Base-by-base conservation (phyloP, 2,113 vertebrate genomes). In the Ifrita kowaldi region DNA sequence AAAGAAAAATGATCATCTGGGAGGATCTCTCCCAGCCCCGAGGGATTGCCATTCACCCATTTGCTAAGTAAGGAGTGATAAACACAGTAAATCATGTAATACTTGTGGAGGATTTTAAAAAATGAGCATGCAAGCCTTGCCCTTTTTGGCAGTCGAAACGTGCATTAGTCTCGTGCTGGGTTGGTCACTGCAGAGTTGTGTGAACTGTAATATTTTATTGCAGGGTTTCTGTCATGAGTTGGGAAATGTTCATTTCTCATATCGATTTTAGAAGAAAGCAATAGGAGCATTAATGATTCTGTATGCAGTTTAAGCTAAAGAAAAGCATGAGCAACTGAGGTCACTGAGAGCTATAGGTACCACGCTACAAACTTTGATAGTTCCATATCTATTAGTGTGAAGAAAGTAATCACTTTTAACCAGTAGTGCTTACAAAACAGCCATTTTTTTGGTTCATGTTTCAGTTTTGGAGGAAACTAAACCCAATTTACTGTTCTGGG, bases 1-100 rank as follows among this genome's bases (percentile, higher is more conserved):
- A 98, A 86, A 98, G 96, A 89, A 96, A 98, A 97, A 96, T 97
- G 12, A 84, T 99, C 86, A 84, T 99, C 68, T 95, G 97, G 57
- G 90, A 98, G 67, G 96, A 94, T 37, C 75, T 98, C 52, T 98
- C 98, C 47, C 98, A 98, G 75, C 99, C 99, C 22, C 98, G 97
- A 97, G 99, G 98, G 90, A 98, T 99, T 64, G 98, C 97, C 49
- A 91, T 99, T 90, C 99, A 99, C 96, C 99, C 99, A 14, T 93
- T 97, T 93, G 98, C 97, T 87, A 98, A 98, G 99, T 99, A 98
- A 98, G 98, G 85, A 81, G 30, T 71, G 68, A 79, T 84, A 74
- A 92, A 88, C 14, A 5, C 5, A 18, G 22, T 76, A 80, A 79
- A 93, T n/a, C n/a, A 23, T 22, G 35, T 42, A 35, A 47, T 68